Percentiles rank a stretch among this genome's conserved stretches.
These are phyloP conservation scores for Drosophila pseudotakahashii DNA, from an alignment of 2,888 invertebrate genomes.

Conservation along the genomic window DNA sequence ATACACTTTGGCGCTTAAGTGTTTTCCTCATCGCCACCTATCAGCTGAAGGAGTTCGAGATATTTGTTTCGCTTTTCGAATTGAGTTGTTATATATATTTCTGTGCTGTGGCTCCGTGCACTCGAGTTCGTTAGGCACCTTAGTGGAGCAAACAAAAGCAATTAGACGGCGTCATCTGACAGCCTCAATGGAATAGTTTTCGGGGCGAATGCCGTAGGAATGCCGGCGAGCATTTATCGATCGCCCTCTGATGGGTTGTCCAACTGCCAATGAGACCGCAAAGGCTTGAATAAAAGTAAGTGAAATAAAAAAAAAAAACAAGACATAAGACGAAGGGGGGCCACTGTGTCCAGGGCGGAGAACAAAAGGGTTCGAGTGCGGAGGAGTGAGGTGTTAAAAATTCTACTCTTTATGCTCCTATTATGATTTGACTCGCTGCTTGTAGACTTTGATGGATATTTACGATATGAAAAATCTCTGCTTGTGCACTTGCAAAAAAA, in stretches of 20 bases:
- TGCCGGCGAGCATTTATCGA: constrained; percentile 43
- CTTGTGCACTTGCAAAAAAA: constrained; percentile 1
- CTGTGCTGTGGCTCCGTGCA: constrained; percentile 40
- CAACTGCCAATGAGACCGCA: constrained; percentile 62
- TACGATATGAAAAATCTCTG: constrained; percentile 63
- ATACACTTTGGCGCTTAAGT: constrained; percentile 76
- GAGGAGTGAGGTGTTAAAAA: constrained; percentile 76
- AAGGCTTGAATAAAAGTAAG: constrained; percentile 4
- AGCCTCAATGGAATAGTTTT: constrained; percentile 73
- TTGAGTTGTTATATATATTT: constrained; percentile 73
- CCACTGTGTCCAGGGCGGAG: constrained; percentile 66
- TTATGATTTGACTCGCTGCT: constrained; percentile 58
- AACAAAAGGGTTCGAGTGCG: constrained; percentile 53
- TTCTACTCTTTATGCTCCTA: constrained; percentile 78
- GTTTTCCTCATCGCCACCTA: constrained; percentile 46
- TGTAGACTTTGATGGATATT: constrained; percentile 68
- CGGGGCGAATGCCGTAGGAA: constrained; percentile 39
- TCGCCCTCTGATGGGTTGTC: constrained; percentile 51
- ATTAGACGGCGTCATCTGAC: constrained; percentile 76
- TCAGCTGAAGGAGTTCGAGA: constrained; percentile 40
- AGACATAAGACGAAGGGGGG: constrained; percentile 22
- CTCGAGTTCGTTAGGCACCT: constrained; percentile 69
- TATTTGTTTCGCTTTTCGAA: constrained; percentile 50
- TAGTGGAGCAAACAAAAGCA: constrained; percentile 79
- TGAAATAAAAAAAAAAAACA: not conserved